Evolutionary conservation across 2,797 vertebrate genomes (phyloP).

Genomic region (Gymnothorax reevesii): DNA sequence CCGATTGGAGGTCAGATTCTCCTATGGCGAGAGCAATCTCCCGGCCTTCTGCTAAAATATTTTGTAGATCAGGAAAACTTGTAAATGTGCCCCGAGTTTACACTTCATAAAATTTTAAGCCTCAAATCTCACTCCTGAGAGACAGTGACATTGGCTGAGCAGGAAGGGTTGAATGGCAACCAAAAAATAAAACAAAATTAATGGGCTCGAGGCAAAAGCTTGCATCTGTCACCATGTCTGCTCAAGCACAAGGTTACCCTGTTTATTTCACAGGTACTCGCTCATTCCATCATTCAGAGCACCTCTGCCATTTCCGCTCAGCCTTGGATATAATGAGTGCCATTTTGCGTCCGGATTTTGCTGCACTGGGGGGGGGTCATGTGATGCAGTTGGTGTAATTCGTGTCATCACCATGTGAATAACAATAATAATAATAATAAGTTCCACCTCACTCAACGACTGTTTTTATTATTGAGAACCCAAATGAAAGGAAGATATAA

Average conservation of each 20-base stretch:
- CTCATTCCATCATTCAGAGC: neutral
- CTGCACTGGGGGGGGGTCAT: no score
- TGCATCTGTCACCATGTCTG: neutral
- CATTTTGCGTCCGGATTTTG: no score
- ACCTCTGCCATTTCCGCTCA: no score
- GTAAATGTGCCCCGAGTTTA: neutral
- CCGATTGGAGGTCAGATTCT: neutral
- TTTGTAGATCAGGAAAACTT: neutral
- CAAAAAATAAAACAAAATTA: neutral
- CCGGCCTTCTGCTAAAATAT: neutral
- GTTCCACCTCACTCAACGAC: no score
- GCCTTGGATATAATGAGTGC: no score
- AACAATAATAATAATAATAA: no score
- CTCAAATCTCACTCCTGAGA: neutral
- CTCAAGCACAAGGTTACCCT: neutral
- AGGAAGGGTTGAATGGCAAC: neutral
- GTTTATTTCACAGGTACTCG: neutral
- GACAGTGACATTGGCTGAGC: neutral
- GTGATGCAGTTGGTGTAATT: no score
- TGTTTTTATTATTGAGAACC: no score
- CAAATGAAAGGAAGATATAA: no score
- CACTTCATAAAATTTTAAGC: neutral
- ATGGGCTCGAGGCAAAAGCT: neutral
- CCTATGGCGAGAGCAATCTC: neutral
- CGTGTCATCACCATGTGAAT: no score